Percentiles rank a stretch among this genome's conserved stretches.
Conservation (phyloP, 2,113 vertebrate species). For the Hypocryptadius cinnamomeus region DNA sequence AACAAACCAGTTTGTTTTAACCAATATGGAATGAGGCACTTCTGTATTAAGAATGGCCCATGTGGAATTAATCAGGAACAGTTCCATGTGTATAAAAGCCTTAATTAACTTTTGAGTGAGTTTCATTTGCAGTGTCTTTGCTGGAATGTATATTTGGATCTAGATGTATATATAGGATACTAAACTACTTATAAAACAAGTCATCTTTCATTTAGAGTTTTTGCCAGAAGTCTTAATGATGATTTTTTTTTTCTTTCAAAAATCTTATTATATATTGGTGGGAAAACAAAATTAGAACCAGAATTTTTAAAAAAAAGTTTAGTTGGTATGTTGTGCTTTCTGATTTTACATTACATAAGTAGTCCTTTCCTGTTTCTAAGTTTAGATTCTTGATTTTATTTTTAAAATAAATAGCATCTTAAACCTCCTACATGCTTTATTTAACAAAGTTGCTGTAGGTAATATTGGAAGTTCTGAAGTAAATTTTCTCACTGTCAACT, state of each 20-base stretch:
- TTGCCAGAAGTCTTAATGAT: background rate
- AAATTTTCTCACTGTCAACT: background rate
- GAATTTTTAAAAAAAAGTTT: background rate
- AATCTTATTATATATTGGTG: background rate
- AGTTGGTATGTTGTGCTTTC: background rate
- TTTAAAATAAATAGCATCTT: background rate
- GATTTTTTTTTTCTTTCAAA: background rate
- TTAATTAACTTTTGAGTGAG: conserved; percentile 43
- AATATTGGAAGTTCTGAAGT: background rate
- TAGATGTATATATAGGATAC: background rate
- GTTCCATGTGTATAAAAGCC: conserved; percentile 2
- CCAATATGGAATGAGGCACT: background rate
- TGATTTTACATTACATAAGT: background rate
- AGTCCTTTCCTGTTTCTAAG: background rate
- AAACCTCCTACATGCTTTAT: background rate
- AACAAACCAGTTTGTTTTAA: background rate
- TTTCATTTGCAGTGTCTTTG: conserved; percentile 13
- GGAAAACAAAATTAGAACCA: background rate
- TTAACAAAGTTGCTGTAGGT: background rate
- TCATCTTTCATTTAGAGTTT: background rate
- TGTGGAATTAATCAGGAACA: conserved; percentile 36
- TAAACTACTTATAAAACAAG: background rate
- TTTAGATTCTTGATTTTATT: background rate
- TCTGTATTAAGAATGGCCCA: conserved; percentile 1
- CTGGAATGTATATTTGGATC: conserved; percentile 3